Evolutionary conservation across 35 echinoderm and acorn worm genomes (phyloP), one percentile per base, ranked within the genome.

Genomic region (Lytechinus variegatus): DNA sequence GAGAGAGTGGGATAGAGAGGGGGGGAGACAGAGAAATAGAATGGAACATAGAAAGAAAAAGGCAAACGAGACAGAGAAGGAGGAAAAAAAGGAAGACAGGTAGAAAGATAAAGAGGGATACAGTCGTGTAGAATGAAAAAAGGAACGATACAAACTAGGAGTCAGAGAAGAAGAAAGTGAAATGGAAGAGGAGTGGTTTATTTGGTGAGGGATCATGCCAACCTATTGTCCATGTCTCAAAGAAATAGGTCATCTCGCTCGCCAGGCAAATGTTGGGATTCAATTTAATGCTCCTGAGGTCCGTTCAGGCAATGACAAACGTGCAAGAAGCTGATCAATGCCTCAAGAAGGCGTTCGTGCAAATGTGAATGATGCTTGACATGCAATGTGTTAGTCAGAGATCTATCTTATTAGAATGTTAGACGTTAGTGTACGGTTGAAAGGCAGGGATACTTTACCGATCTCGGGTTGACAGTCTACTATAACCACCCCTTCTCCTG

Each of bases 401-500:
- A 90, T 54, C 88, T 51, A 90, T 90, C 88, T 90, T 51, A 54
- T 90, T 90, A 90, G 9, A 90, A 54, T 12, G 52, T 12, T 29
- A 44, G 28, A 52, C 28, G 33, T 90, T 24, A 79, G 66, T 79
- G 66, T 24, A 79, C 24, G 66, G 19, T n/a, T 28, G 88, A 44
- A 90, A 21, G 9, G 88, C 88, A 90, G 52, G 29, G 52, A 90
- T 90, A 90, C 88, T 90, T 90, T 90, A 90, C 88, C 88, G 88
- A 21, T 90, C 88, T 90, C 88, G 10, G 4, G 88, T 52, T 90
- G 88, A 90, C 28, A 90, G 88, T 29, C 88, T 90, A 90, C 28
- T 90, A 54, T 90, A 90, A 90, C 88, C 88, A 54, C 28, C 88
- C 52, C 88, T 90, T 90, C 88, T 90, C 88, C 88, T 90, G 88